Evolutionary conservation across 2,888 invertebrate species (phyloP), one percentile per base, ranked within the genome.

Genomic region (Nesidiocoris tenuis): DNA sequence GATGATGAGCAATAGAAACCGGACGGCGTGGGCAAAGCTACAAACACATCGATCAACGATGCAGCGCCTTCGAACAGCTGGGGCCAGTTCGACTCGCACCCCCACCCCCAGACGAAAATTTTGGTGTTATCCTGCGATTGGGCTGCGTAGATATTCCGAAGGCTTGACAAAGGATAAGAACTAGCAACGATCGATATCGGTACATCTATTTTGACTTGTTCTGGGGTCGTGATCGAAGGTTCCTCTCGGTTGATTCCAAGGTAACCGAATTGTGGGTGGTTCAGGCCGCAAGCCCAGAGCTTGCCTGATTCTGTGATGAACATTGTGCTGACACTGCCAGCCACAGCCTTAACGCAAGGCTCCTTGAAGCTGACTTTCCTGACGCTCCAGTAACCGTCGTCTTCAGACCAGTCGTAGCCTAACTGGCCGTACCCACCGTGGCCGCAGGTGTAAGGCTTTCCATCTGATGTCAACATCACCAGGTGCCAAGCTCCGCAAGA

Each of bases 201-300:
- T n/a, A 55, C 67, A 17, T 67, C 67, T 18, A 67, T 67, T 56
- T 67, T 67, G 21, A 67, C 56, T 21, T 19, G 39, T 17, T n/a
- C 18, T 9, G 67, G 67, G 9, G 39, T 55, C 1, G 9, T 67
- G 19, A 67, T 67, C 12, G 55, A 55, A 5, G 67, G 54, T 21
- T 67, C 67, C 17, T 67, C 67, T n/a, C 67, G 54, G 16, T 67
- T 22, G 2, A 67, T 55, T 12, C 67, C 67, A 23, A 67, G 67
- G 55, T 54, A 54, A 5, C 67, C 67, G 56, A 67, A 67, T 16
- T 67, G 67, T n/a, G 67, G 67, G 21, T 67, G 67, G 21, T 67
- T 67, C 56, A 67, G 55, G 3, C 67, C 67, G 16, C 55, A 67
- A 16, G 67, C 67, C 67, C 67, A 67, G 5, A 67, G 55, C n/a